Base-by-base conservation (phyloP, 2,888 invertebrate genomes). In the Patella pellucida region DNA sequence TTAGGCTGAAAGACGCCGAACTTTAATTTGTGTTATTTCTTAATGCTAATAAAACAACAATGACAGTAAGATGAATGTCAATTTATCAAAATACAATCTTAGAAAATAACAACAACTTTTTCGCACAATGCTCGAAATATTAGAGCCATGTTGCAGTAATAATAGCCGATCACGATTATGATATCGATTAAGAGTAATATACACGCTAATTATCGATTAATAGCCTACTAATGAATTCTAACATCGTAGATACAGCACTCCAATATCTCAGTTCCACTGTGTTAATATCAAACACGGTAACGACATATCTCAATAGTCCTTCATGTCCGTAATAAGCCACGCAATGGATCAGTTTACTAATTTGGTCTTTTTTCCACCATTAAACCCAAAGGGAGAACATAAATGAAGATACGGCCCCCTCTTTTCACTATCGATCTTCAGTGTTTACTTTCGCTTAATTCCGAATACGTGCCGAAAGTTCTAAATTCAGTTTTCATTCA, bases 151-250 rank as follows among this genome's bases (percentile, higher is more conserved):
- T 41, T 41, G 41, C 41, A 41, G 41, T 62, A 62, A 62, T 62
- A 62, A 62, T 62, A 62, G 19, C 19, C 23, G 23, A 62, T 62
- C 62, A 62, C 62, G 62, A 62, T 62, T 62, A 62, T 19, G 23
- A 62, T 62, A 62, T 62, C 62, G 62, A 62, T 62, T 62, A 62
- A 23, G 19, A 23, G 19, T 23, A 19, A 62, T 62, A 62, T 62
- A 62, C 62, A 62, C 23, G 19, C 19, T 62, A 62, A 15, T 62
- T 62, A 62, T 62, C 23, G 62, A 62, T 62, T 23, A 23, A 19
- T 19, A 62, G 62, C 62, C 62, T 62, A 62, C 62, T 62, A 62
- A 62, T 62, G 62, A 62, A 62, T 62, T 62, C 23, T 23, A 62
- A 62, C 62, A 62, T 9, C 19, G 23, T 23, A 23, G 23, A 62